Conservation (phyloP, 2,888 invertebrate species). For the Vandiemenella viatica region DNA sequence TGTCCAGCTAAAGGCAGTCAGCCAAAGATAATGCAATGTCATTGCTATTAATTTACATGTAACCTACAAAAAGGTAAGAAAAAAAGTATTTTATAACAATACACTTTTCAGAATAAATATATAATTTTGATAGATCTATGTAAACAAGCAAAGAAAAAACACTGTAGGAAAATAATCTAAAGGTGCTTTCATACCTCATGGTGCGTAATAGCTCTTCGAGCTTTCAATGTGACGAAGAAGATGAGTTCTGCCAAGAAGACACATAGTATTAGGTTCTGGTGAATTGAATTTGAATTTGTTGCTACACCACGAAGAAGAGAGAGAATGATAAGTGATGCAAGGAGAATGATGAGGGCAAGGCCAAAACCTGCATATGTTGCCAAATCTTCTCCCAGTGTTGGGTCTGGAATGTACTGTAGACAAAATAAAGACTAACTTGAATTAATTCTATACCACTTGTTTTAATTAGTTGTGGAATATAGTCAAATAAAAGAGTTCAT, state of each 20-base stretch:
- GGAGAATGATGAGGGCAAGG: slow-evolving; percentile 63
- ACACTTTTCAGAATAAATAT: background rate
- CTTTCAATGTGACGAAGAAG: slow-evolving; percentile 76
- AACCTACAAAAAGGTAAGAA: slow-evolving; percentile 34
- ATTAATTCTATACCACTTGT: background rate
- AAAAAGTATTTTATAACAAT: background rate
- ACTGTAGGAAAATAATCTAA: background rate
- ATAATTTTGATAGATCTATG: background rate
- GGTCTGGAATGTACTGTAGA: slow-evolving; percentile 64
- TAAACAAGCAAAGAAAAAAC: background rate
- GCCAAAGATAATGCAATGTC: slow-evolving; percentile 83
- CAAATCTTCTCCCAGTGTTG: slow-evolving; percentile 69
- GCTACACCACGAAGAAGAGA: slow-evolving; percentile 65
- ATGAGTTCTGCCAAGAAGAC: slow-evolving; percentile 73
- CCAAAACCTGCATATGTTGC: slow-evolving; percentile 81
- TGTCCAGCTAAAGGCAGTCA: slow-evolving; percentile 81
- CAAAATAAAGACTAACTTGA: slow-evolving; percentile 10
- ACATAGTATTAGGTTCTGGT: slow-evolving; percentile 83
- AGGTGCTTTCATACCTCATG: slow-evolving; percentile 47
- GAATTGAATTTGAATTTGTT: slow-evolving; percentile 85
- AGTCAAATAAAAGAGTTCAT: background rate
- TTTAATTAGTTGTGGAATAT: background rate
- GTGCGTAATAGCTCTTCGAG: slow-evolving; percentile 59
- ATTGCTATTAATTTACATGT: slow-evolving; percentile 82
- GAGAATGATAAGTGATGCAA: slow-evolving; percentile 63